phyloP scores from a whole-genome alignment of 2,797 vertebrate species.

The Melanotaenia boesemani region DNA sequence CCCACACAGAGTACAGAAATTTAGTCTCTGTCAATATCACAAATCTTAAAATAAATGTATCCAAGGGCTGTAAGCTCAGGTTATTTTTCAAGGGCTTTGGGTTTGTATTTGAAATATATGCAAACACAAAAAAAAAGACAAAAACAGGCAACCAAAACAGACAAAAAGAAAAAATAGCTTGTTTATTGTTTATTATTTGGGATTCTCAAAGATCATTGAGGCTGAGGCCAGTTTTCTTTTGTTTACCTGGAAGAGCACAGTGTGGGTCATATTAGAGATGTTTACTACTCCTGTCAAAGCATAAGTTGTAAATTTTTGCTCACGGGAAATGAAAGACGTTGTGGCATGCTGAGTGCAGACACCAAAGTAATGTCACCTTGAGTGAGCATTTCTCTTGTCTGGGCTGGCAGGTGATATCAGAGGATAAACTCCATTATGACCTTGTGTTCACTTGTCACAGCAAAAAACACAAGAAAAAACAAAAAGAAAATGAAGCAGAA shows the following conservation, averaged over 20 bases:
- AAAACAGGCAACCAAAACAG: no score
- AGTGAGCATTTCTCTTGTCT: constrained; percentile 77
- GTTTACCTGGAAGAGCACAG: constrained; percentile 68
- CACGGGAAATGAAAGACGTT: constrained; percentile 76
- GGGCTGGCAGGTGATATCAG: constrained; percentile 82
- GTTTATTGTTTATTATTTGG: constrained; percentile 64
- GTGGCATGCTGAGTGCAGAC: constrained; percentile 71
- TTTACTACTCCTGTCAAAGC: constrained; percentile 78
- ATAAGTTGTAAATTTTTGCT: constrained; percentile 79
- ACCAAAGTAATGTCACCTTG: constrained; percentile 81
- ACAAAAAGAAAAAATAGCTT: constrained; percentile 27
- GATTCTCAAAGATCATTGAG: constrained; percentile 56
- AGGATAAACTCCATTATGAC: constrained; percentile 82
- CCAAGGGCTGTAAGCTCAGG: constrained; percentile 11
- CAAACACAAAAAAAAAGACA: constrained; percentile 34
- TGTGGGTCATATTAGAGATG: constrained; percentile 74
- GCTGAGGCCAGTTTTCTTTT: constrained; percentile 65
- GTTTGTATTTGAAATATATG: constrained; percentile 39
- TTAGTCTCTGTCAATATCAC: constrained; percentile 39
- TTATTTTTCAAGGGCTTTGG: constrained; percentile 40
- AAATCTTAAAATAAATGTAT: constrained; percentile 32
- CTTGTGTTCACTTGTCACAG: constrained; percentile 79
- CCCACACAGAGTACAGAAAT: constrained; percentile 44
- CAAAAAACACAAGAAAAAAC: constrained; percentile 52
- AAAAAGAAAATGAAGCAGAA: constrained; percentile 25